Evolutionary conservation across 2,797 vertebrate genomes (phyloP).

Genomic region (Melanotaenia boesemani): DNA sequence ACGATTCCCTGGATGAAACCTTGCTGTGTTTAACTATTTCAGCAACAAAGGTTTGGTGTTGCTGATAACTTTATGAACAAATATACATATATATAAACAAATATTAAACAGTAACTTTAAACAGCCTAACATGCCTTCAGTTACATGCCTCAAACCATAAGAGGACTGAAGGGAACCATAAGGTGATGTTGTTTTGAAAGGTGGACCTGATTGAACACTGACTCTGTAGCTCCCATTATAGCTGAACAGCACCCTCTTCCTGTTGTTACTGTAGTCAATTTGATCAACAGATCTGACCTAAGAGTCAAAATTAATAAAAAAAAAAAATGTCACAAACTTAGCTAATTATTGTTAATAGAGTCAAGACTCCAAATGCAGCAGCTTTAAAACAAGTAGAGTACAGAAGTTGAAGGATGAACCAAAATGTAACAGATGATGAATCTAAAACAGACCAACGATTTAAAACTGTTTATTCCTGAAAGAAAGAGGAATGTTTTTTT

Average conservation of each 20-base stretch:
- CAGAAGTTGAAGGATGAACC: conserved; percentile 1
- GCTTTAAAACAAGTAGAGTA: neutral
- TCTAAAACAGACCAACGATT: conserved; percentile 22
- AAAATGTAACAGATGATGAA: conserved; percentile 31
- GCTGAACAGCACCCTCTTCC: conserved; percentile 27
- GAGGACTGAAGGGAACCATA: neutral
- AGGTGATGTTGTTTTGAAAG: neutral
- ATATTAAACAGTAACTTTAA: neutral
- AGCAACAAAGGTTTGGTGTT: neutral
- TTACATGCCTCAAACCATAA: neutral
- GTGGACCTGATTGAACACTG: neutral
- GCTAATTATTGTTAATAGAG: conserved; percentile 5
- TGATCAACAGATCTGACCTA: neutral
- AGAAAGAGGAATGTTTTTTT: conserved; percentile 27
- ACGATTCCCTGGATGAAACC: neutral
- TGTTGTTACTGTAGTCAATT: neutral
- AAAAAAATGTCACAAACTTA: neutral
- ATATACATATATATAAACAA: too few species aligned
- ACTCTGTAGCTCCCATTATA: neutral
- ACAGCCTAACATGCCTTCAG: neutral
- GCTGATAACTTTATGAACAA: too few species aligned
- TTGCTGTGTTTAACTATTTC: too few species aligned
- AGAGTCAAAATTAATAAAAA: neutral
- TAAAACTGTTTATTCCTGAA: conserved; percentile 21
- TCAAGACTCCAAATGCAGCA: neutral